Evolutionary conservation across 2,888 invertebrate species (phyloP), one percentile per base, ranked within the genome.

Genomic region (Aphidius colemani): DNA sequence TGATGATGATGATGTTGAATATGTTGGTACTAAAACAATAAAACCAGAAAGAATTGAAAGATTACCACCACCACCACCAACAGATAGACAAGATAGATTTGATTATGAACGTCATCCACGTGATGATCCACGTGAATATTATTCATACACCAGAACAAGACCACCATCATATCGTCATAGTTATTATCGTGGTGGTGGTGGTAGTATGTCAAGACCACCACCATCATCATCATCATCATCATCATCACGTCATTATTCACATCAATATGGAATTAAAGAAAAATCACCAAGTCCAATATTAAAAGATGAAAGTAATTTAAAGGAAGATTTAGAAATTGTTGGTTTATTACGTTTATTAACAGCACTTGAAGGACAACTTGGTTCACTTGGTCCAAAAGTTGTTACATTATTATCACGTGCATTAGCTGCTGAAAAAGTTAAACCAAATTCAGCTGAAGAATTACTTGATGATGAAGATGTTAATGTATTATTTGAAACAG

Each of bases 381-480:
- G 94, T n/a, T 92, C 93, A 46, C 83, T 94, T 7, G 94, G 93
- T 0, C 93, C 93, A 0, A 91, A 90, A 81, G 85, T 93, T 10
- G 88, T 93, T 0, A 89, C 90, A 66, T 79, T 94, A 68, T 83
- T 94, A n/a, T 89, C 90, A 0, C 89, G 89, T 66, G 93, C 93
- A 0, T 80, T 94, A 53, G 90, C 89, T 48, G 87, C 93, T 83
- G 93, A 94, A 75, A 93, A 93, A 82, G 85, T 85, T 40, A 80
- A 80, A 62, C 78, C 90, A 0, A 92, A 92, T 80, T 90, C 92
- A 3, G 89, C 93, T 0, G 92, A 93, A 70, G 88, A 89, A 65
- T 78, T 94, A 49, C 82, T 94, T 1, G 86, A 88, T 59, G 90
- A 90, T 67, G 92, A 93, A 59, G 85, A 88, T 49, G 89, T 90